These are phyloP conservation scores for Leguminivora glycinivorella DNA, from an alignment of 1,140 invertebrate genomes.

Conservation along the genomic window DNA sequence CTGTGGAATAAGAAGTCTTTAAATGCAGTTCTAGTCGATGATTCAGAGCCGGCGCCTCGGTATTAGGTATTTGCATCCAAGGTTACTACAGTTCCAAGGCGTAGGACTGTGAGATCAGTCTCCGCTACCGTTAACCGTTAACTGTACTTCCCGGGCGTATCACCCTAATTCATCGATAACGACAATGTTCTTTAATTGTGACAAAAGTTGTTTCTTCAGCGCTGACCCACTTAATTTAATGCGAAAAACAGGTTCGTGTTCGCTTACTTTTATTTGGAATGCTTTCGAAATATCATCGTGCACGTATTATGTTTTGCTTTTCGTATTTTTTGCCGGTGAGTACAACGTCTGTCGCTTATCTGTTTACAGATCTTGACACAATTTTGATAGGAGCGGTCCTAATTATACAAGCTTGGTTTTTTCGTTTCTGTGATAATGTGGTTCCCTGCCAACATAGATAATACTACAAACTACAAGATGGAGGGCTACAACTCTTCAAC, in stretches of 20 bases:
- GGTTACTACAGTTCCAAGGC: constrained; percentile 19
- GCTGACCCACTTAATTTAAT: constrained; percentile 5
- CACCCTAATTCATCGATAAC: constrained; percentile 19
- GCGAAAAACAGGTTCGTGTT: constrained; percentile 16
- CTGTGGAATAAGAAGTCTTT: not conserved
- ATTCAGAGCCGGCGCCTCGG: constrained; percentile 15
- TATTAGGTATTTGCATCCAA: constrained; percentile 9
- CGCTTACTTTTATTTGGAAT: not conserved
- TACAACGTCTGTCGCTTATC: constrained; percentile 42
- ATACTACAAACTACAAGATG: not conserved
- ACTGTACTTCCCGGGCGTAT: not conserved
- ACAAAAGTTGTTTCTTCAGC: constrained; percentile 14
- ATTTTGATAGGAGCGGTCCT: constrained; percentile 61
- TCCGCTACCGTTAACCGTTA: constrained; percentile 8
- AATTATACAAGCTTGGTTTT: constrained; percentile 42
- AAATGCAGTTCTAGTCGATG: constrained; percentile 20
- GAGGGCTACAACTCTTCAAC: too few relatives aligned
- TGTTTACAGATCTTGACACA: constrained; percentile 72
- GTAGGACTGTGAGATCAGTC: constrained; percentile 16
- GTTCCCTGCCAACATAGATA: not conserved
- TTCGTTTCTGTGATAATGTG: constrained; percentile 32
- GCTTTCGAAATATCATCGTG: constrained; percentile 18
- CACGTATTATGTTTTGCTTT: not conserved
- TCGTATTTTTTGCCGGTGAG: constrained; percentile 3
- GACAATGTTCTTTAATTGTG: constrained; percentile 4